Percentiles rank a stretch among this genome's conserved stretches.
Conservation (phyloP, 2,113 vertebrate species). For the Isurus oxyrinchus region DNA sequence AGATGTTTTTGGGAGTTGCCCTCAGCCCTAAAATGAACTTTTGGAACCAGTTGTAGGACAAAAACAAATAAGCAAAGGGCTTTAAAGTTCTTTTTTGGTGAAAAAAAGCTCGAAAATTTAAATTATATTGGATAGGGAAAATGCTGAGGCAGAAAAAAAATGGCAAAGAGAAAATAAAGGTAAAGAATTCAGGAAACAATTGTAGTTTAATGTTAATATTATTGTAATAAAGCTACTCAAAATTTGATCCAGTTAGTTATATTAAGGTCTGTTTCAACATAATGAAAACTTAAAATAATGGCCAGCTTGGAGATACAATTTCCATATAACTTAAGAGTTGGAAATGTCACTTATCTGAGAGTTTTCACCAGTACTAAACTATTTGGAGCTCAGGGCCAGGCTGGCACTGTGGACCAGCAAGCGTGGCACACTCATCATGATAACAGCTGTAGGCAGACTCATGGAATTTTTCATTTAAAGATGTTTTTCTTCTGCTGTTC, state of each 20-base stretch:
- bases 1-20: background rate
- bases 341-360: background rate
- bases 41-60: background rate
- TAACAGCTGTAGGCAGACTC: background rate
- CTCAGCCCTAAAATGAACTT: background rate
- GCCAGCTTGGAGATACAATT: background rate
- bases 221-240: background rate
- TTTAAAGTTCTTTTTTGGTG: background rate
- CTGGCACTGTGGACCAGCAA: background rate
- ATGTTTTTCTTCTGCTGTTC: background rate
- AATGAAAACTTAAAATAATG: background rate
- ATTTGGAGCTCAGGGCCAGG: background rate
- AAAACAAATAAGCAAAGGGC: background rate
- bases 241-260: background rate
- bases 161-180: background rate
- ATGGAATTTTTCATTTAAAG: background rate
- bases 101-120: background rate
- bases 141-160: background rate
- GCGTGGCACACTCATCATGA: background rate
- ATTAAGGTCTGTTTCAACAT: background rate
- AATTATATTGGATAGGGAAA: background rate
- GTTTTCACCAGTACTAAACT: background rate
- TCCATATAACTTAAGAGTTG: background rate
- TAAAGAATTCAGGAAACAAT: background rate
- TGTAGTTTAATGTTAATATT: background rate